Evolutionary conservation across 1,140 invertebrate species (phyloP).

Genomic region (Oreohelix idahoensis): DNA sequence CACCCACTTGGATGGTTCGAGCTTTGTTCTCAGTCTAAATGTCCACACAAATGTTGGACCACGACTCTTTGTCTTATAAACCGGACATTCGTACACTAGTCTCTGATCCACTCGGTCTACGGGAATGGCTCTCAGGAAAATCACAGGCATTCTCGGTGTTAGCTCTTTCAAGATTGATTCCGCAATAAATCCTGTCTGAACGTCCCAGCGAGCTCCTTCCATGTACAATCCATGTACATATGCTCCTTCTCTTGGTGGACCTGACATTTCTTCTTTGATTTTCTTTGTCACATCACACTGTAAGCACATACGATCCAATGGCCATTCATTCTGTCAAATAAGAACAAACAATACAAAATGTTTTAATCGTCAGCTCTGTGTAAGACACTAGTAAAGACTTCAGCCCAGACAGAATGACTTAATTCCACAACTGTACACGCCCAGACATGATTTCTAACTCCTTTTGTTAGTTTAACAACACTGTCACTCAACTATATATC

Average conservation of each 20-base stretch:
- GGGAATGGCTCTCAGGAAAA: slow-evolving; percentile 90
- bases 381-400: not conserved
- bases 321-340: slow-evolving; percentile 85
- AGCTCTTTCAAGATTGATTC: slow-evolving; percentile 93
- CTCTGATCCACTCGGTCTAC: slow-evolving; percentile 93
- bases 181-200: slow-evolving; percentile 77
- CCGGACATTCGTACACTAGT: slow-evolving; percentile 95
- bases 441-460: too few relatives aligned
- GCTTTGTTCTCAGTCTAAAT: slow-evolving; percentile 94
- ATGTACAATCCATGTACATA: slow-evolving; percentile 95
- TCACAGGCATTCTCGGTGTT: slow-evolving; percentile 93
- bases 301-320: slow-evolving; percentile 96
- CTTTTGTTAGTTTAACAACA: too few relatives aligned
- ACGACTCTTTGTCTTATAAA: slow-evolving; percentile 91
- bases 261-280: slow-evolving; percentile 90
- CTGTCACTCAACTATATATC: too few relatives aligned
- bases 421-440: too few relatives aligned
- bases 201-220: slow-evolving; percentile 79
- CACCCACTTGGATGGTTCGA: slow-evolving; percentile 94
- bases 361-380: not conserved
- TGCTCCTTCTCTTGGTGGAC: slow-evolving; percentile 90
- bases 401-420: too few relatives aligned
- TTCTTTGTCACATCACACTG: slow-evolving; percentile 98
- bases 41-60: slow-evolving; percentile 97
- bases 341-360: not conserved